Conservation (phyloP, 1,140 invertebrate genomes). For the Neodiprion fabricii region DNA sequence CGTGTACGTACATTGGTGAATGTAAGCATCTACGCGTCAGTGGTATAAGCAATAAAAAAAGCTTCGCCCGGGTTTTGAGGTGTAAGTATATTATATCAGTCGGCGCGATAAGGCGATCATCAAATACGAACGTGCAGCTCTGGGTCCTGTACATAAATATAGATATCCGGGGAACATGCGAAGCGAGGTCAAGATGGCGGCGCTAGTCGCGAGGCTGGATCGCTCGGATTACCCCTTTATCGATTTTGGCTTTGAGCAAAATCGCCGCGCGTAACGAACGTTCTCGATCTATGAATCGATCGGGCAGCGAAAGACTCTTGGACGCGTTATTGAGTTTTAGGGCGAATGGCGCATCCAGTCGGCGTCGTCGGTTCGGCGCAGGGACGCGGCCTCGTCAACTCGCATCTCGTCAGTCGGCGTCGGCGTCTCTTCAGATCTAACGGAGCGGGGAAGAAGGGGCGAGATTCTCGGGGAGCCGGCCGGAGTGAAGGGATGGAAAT, state of each 20-base stretch:
- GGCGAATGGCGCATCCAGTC: neutral
- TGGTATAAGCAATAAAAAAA: no score
- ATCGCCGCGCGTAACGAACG: neutral
- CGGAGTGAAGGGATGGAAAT: slow-evolving; percentile 38
- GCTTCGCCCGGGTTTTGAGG: no score
- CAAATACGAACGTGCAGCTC: neutral
- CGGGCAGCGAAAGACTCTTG: no score
- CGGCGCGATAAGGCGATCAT: neutral
- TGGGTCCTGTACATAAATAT: neutral
- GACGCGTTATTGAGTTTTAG: no score
- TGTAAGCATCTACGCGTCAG: no score
- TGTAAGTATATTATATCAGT: neutral
- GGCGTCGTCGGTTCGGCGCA: neutral
- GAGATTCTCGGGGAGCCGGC: neutral
- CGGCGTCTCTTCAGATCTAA: neutral
- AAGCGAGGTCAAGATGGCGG: neutral
- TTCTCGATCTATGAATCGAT: no score
- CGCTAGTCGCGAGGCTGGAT: neutral
- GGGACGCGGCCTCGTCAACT: neutral
- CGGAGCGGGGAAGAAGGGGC: slow-evolving; percentile 3
- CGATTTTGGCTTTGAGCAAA: neutral
- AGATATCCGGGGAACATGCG: neutral
- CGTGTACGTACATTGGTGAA: no score
- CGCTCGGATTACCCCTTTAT: neutral
- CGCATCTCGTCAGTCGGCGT: neutral